phyloP scores from a whole-genome alignment of 2,797 vertebrate genomes.

The Anniella stebbinsi region DNA sequence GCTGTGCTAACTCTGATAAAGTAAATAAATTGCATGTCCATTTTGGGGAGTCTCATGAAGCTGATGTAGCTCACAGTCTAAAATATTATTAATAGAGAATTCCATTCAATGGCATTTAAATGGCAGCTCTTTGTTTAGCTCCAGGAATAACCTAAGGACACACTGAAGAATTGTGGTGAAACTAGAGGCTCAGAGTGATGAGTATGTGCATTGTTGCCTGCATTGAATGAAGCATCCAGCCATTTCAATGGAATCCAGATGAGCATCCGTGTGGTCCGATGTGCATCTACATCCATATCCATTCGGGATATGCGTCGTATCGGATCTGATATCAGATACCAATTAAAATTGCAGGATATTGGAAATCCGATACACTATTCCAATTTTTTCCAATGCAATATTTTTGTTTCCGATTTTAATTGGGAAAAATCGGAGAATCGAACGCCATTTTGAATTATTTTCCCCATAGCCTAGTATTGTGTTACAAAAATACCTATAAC shows the following conservation, averaged over 20 bases:
- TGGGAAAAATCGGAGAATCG: too few species aligned
- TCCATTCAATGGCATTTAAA: neutral
- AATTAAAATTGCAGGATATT: too few species aligned
- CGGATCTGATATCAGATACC: too few species aligned
- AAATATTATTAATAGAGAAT: slow-evolving; percentile 9
- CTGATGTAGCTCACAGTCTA: slow-evolving; percentile 20
- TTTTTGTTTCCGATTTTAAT: too few species aligned
- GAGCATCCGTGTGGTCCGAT: neutral
- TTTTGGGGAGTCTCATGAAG: neutral
- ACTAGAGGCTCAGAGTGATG: too few species aligned
- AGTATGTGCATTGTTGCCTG: too few species aligned
- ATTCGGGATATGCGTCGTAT: too few species aligned
- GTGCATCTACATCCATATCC: neutral
- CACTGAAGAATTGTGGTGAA: neutral
- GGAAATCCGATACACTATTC: too few species aligned
- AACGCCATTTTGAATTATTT: too few species aligned
- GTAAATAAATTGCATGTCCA: slow-evolving; percentile 19
- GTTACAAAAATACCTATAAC: too few species aligned
- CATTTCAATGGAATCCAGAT: neutral
- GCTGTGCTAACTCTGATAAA: slow-evolving; percentile 48
- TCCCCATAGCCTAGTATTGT: too few species aligned
- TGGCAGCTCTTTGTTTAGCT: neutral
- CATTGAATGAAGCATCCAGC: neutral
- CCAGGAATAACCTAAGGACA: neutral
- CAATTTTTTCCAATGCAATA: too few species aligned